A percentile compares a stretch with the other conserved stretches of the same genome.
phyloP scores from a whole-genome alignment of 1,140 invertebrate genomes.

The Coenobita brevimanus region DNA sequence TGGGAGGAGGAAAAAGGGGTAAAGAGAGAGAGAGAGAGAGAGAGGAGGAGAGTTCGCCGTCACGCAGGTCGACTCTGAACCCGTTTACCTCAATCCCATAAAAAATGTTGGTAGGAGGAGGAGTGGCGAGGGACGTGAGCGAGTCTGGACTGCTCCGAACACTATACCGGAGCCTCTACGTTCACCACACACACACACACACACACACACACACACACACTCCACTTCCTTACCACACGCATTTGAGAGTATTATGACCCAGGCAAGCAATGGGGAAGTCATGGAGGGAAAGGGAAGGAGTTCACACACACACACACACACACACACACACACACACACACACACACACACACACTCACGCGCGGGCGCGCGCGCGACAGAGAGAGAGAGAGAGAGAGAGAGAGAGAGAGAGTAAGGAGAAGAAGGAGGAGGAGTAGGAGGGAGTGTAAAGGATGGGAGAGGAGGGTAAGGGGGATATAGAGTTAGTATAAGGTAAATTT shows the following conservation, averaged over 20 bases:
- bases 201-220: too few relatives aligned
- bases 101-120: not conserved
- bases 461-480: constrained; percentile 12
- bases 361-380: not conserved
- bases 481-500: constrained; percentile 52
- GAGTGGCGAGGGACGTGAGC: not conserved
- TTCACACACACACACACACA: not conserved
- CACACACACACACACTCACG: not conserved
- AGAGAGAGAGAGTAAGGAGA: not conserved
- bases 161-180: too few relatives aligned
- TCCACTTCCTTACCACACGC: too few relatives aligned
- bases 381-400: not conserved
- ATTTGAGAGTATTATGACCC: too few relatives aligned
- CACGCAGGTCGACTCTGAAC: constrained; percentile 12
- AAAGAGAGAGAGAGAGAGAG: constrained; percentile 20
- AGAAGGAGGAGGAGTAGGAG: not conserved
- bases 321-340: not conserved
- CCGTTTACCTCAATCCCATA: constrained; percentile 25
- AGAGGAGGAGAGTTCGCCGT: not conserved
- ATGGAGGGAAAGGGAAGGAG: too few relatives aligned
- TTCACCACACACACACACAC: too few relatives aligned
- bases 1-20: not conserved
- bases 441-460: not conserved
- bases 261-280: too few relatives aligned
- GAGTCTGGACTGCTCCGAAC: too few relatives aligned